Conservation (phyloP, 1,140 invertebrate species). For the Anastrepha ludens region DNA sequence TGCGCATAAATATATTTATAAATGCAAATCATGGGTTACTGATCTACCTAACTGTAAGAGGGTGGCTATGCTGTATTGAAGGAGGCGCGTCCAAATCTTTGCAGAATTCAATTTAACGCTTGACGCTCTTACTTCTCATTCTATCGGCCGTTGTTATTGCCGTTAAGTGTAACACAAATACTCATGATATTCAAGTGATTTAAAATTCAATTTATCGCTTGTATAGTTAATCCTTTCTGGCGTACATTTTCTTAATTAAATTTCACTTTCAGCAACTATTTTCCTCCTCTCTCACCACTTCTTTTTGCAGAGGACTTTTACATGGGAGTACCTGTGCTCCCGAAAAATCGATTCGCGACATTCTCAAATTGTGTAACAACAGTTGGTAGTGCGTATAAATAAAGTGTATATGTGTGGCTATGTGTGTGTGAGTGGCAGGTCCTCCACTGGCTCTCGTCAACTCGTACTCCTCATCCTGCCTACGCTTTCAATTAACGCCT, state of each 20-base stretch:
- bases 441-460: background rate
- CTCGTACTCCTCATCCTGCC: background rate
- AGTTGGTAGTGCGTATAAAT: background rate
- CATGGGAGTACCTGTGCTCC: too few relatives aligned
- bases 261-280: constrained; percentile 9
- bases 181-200: constrained; percentile 39
- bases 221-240: constrained; percentile 30
- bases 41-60: background rate
- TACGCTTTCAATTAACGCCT: constrained; percentile 30
- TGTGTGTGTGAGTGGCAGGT: background rate
- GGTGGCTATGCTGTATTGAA: too few relatives aligned
- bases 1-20: constrained; percentile 20
- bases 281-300: background rate
- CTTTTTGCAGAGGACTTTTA: too few relatives aligned
- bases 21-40: constrained; percentile 6
- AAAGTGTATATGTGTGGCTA: background rate
- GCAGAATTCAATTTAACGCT: too few relatives aligned
- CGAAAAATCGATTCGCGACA: constrained; percentile 5
- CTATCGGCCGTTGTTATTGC: background rate
- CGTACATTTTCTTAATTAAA: constrained; percentile 48
- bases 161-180: constrained; percentile 28
- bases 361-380: constrained; percentile 10
- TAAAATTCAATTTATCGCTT: constrained; percentile 52
- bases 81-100: too few relatives aligned
- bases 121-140: too few relatives aligned